phyloP scores from a whole-genome alignment of 2,113 vertebrate species.

The Columbina picui region DNA sequence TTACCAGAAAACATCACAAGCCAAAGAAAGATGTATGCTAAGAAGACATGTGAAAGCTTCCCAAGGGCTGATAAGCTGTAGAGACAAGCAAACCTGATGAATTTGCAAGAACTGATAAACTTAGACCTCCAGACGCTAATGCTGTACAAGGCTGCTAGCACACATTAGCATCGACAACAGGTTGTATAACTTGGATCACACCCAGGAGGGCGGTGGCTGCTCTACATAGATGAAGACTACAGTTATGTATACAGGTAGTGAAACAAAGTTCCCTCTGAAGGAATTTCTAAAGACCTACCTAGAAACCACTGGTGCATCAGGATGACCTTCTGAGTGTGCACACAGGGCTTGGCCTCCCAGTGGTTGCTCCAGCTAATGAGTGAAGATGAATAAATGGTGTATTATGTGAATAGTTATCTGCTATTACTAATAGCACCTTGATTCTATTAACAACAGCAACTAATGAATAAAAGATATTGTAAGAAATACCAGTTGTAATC shows the following conservation, averaged over 20 bases:
- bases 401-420: not conserved
- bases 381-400: not conserved
- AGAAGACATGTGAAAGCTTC: not conserved
- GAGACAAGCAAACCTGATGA: not conserved
- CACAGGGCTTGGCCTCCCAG: not conserved
- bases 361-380: not conserved
- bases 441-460: not conserved
- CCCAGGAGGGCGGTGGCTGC: not conserved
- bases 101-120: not conserved
- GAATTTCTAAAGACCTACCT: not conserved
- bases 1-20: not conserved
- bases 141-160: not conserved
- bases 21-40: not conserved
- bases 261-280: not conserved
- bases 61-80: not conserved
- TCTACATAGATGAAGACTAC: not conserved
- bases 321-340: not conserved
- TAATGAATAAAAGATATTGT: not conserved
- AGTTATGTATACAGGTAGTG: not conserved
- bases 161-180: not conserved
- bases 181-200: slow-evolving; percentile 11
- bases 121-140: not conserved
- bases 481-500: not conserved
- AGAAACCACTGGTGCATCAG: not conserved
- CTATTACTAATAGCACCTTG: not conserved